Conservation (phyloP, 2,888 invertebrate species). For the Drosophila paucipuncta region DNA sequence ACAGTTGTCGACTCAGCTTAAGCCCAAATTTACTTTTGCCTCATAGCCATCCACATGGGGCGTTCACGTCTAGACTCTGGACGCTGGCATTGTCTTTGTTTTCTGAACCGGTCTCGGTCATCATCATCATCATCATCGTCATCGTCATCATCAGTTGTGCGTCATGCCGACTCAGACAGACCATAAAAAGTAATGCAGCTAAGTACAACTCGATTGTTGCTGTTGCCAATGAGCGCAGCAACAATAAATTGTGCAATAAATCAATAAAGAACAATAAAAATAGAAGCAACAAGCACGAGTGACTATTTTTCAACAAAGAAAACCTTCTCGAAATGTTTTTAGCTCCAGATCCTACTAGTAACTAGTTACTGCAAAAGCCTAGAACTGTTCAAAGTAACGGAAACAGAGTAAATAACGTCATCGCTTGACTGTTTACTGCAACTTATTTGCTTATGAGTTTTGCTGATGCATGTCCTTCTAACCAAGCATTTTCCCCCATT, state of each 20-base stretch:
- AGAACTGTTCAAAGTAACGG: conserved; percentile 18
- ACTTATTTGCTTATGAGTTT: conserved; percentile 51
- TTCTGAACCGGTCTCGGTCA: conserved; percentile 46
- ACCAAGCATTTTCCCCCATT: conserved; percentile 6
- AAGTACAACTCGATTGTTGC: conserved; percentile 38
- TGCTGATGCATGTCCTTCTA: conserved; percentile 43
- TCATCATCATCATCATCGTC: conserved; percentile 17
- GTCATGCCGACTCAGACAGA: conserved; percentile 62
- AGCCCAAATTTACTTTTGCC: conserved; percentile 21
- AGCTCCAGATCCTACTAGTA: background rate
- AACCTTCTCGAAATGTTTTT: background rate
- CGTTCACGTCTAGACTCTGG: conserved; percentile 61
- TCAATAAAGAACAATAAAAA: conserved; percentile 49
- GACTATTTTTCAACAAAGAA: background rate
- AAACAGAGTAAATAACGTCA: conserved; percentile 6
- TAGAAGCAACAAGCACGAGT: background rate
- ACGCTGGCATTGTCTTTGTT: conserved; percentile 66
- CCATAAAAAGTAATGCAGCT: conserved; percentile 70
- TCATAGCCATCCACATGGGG: conserved; percentile 60
- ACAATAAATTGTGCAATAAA: conserved; percentile 67
- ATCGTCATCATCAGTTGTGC: conserved; percentile 38
- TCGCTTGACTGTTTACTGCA: conserved; percentile 47
- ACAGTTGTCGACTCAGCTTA: conserved; percentile 6
- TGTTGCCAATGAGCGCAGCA: conserved; percentile 35
- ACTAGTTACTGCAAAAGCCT: conserved; percentile 5